phyloP scores from a whole-genome alignment of 2,113 vertebrate genomes.

The Vombatus ursinus region DNA sequence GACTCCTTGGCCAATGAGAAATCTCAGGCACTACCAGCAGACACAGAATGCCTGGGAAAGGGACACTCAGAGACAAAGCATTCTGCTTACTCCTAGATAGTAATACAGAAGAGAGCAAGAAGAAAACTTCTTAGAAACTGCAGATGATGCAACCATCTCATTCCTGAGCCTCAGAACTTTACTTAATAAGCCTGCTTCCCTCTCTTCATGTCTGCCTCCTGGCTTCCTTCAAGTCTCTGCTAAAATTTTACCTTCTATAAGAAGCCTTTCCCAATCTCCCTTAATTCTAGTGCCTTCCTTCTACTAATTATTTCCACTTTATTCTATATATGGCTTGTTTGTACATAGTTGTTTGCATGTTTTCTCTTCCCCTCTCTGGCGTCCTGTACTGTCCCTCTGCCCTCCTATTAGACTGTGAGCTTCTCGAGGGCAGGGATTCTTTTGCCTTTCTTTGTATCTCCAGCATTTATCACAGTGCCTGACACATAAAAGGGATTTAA shows the following conservation, averaged over 20 bases:
- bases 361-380: neutral
- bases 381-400: neutral
- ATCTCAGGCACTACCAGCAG: neutral
- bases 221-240: neutral
- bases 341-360: neutral
- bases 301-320: neutral
- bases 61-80: neutral
- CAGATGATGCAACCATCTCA: neutral
- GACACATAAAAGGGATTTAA: neutral
- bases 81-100: neutral
- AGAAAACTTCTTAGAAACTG: neutral
- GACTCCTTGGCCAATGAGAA: neutral
- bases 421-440: neutral
- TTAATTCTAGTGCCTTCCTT: neutral
- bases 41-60: neutral
- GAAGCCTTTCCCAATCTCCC: neutral
- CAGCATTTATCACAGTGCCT: neutral
- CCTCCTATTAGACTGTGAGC: neutral
- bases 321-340: neutral
- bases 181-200: neutral
- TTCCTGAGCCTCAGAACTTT: neutral
- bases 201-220: neutral
- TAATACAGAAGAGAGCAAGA: neutral
- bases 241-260: neutral
- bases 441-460: neutral